A percentile compares a stretch with the other conserved stretches of the same genome.
Evolutionary conservation across 1,140 invertebrate species (phyloP).

Genomic region (Caligus rogercresseyi): DNA sequence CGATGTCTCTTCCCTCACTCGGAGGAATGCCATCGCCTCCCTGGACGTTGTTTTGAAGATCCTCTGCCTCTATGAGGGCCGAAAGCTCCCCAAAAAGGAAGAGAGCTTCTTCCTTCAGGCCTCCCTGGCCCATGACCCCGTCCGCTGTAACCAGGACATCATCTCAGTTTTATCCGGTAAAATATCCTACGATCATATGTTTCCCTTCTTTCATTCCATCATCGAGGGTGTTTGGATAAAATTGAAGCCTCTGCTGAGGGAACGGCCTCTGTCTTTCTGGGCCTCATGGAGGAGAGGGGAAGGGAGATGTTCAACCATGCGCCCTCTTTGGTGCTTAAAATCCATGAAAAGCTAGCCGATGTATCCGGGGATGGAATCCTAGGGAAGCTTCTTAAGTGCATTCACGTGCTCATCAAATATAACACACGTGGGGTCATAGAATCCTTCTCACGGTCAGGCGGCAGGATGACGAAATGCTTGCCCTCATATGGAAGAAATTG

Average conservation of each 20-base stretch:
- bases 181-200: not conserved
- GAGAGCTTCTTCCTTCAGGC: not conserved
- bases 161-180: not conserved
- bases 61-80: not conserved
- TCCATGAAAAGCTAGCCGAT: not conserved
- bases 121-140: not conserved
- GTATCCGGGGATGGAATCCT: not conserved
- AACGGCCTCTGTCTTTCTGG: not conserved
- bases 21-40: not conserved
- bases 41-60: not conserved
- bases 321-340: not conserved
- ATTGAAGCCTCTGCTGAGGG: not conserved
- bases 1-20: not conserved
- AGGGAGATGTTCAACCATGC: not conserved
- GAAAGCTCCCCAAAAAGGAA: not conserved
- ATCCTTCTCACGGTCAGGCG: not conserved
- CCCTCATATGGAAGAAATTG: not conserved
- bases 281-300: not conserved
- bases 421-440: not conserved
- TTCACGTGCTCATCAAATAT: not conserved
- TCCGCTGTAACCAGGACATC: not conserved
- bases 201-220: not conserved
- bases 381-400: not conserved
- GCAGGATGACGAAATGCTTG: not conserved
- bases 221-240: conserved; percentile 6